Evolutionary conservation across 2,113 vertebrate species (phyloP).

Genomic region (Taxidea taxus): DNA sequence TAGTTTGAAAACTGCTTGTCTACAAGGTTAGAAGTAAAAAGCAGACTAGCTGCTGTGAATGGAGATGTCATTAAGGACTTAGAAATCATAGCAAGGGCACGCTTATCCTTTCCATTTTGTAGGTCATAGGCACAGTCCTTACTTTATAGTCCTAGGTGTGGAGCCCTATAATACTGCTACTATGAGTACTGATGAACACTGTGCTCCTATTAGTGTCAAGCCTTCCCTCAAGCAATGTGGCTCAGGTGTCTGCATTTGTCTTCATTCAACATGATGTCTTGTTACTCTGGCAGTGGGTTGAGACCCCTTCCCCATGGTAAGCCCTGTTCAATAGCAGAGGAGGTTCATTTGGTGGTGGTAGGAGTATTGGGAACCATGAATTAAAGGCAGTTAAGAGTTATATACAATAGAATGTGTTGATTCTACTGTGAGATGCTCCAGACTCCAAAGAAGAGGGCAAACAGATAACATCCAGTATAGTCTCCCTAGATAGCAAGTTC

Average conservation of each 20-base stretch:
- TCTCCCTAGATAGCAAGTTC: neutral
- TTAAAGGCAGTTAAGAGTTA: neutral
- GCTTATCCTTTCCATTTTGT: neutral
- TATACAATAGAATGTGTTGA: neutral
- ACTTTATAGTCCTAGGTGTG: neutral
- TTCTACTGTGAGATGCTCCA: neutral
- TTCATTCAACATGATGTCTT: neutral
- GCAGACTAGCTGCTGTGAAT: neutral
- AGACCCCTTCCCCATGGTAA: neutral
- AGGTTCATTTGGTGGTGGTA: neutral
- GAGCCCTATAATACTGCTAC: neutral
- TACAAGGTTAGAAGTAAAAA: constrained; percentile 17
- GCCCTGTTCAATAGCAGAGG: neutral
- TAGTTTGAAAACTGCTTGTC: neutral
- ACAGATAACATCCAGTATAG: neutral
- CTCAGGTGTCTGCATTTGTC: neutral
- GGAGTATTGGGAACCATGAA: neutral
- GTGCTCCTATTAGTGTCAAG: neutral
- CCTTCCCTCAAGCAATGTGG: neutral
- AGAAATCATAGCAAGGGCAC: neutral
- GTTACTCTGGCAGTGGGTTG: neutral
- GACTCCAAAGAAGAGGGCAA: neutral
- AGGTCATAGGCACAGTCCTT: neutral
- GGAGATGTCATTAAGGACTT: neutral
- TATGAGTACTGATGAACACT: neutral